Evolutionary conservation across 1,140 invertebrate genomes (phyloP), one percentile per base, ranked within the genome.

Genomic region (Drosophila serrata): DNA sequence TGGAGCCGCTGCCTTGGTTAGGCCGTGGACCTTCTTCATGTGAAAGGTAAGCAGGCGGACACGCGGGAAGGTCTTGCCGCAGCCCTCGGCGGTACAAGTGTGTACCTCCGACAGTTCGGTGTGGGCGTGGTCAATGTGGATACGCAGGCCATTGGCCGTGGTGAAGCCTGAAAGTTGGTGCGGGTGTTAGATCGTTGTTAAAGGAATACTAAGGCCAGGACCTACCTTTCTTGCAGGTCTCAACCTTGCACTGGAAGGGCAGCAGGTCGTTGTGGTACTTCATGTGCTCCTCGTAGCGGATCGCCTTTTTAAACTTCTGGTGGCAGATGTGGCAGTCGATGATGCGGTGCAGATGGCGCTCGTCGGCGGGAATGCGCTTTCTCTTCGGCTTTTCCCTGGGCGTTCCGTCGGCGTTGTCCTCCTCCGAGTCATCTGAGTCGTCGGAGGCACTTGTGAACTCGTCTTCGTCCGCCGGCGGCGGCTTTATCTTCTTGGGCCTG

Each of bases 281-380:
- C 91, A 92, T 92, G 46, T 92, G 91, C 46, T 92, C 88, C 61
- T 92, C 79, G 33, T 92, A 92, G 31, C 82, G 75, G 4, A 91
- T 91, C 6, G 85, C 74, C 65, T 92, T 92, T 57, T 92, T 92
- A 51, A 92, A 92, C 48, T 90, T 92, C 67, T 92, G 86, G 35
- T 92, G 91, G 46, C 91, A 92, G 46, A 92, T 92, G 49, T 92
- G 91, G 48, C 91, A 92, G 45, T 91, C 91, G 33, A 92, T 92
- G 31, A 86, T 86, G 37, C 79, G 74, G 79, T 92, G 79, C 49
- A 92, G 70, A 24, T 91, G 80, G 4, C 88, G 75, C 74, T 92
- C 82, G 22, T 79, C 75, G 9, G 76, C 72, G 8, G 88, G 80
- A 55, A 91, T 87, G 33, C 85, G 58, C 48, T 87, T 91, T n/a